These are phyloP conservation scores for Strix aluco DNA, from an alignment of 2,113 vertebrate genomes.

Conservation along the genomic window DNA sequence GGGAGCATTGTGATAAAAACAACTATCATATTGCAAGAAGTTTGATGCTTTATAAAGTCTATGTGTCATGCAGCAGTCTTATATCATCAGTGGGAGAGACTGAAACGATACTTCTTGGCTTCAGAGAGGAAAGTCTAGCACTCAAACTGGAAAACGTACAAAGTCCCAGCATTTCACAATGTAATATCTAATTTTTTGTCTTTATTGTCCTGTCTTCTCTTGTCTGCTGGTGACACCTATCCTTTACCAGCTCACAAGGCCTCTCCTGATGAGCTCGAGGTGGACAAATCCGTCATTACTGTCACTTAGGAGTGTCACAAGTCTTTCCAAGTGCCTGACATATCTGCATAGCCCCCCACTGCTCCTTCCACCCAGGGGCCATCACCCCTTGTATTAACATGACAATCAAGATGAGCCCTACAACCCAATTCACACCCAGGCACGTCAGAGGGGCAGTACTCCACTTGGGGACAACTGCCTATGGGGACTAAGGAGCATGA, in stretches of 20 bases:
- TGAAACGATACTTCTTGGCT: constrained; percentile 29
- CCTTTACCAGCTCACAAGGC: neutral
- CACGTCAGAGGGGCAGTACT: neutral
- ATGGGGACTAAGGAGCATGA: neutral
- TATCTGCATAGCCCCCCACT: neutral
- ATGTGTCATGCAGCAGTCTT: constrained; percentile 19
- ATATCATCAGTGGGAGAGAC: constrained; percentile 33
- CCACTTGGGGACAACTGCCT: neutral
- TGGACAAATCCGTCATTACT: neutral
- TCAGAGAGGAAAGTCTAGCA: neutral
- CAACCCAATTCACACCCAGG: neutral
- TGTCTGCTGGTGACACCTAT: neutral
- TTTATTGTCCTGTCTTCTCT: neutral
- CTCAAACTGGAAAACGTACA: constrained; percentile 1
- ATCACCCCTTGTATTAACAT: neutral
- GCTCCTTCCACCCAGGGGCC: neutral
- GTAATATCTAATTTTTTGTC: neutral
- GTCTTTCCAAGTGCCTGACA: neutral
- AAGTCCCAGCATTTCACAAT: neutral
- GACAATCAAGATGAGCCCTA: neutral
- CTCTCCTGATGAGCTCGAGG: neutral
- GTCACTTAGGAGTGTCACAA: neutral
- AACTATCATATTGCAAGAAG: constrained; percentile 38
- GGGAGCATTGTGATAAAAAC: constrained; percentile 61
- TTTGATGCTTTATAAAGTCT: constrained; percentile 51